Conservation (phyloP, 92 coral and sea anemone species). For the Umimayanthus chanpuru region DNA sequence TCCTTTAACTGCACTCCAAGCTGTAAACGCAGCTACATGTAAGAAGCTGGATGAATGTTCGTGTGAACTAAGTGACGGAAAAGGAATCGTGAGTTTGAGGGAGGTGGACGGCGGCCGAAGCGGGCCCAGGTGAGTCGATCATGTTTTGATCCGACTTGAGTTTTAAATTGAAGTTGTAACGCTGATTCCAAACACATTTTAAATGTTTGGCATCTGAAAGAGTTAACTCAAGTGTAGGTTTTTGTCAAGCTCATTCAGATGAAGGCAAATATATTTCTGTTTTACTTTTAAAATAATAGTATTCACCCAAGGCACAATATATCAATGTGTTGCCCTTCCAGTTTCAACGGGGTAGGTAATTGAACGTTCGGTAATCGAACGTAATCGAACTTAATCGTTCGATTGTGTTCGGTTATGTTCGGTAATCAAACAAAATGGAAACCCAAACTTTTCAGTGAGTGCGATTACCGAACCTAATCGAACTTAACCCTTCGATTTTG, state of each 20-base stretch:
- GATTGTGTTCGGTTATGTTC: no score
- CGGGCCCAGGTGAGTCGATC: conserved; percentile 5
- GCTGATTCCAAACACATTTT: neutral
- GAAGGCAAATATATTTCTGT: no score
- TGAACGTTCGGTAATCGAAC: no score
- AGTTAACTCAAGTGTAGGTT: neutral
- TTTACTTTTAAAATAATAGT: no score
- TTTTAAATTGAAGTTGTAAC: neutral
- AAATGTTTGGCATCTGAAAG: neutral
- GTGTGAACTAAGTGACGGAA: conserved; percentile 40
- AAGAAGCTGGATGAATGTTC: conserved; percentile 38
- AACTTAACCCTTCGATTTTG: no score
- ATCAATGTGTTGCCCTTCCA: neutral
- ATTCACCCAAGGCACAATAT: neutral
- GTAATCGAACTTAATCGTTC: no score
- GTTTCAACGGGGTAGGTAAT: no score
- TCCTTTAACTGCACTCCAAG: neutral
- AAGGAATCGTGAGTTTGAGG: conserved; percentile 21
- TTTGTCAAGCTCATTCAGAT: no score
- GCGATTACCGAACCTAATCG: no score
- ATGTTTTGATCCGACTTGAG: neutral
- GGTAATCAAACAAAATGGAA: no score
- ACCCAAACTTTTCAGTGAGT: no score
- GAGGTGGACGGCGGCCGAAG: conserved; percentile 22
- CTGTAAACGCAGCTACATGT: conserved; percentile 3